Conservation (phyloP, 2,888 invertebrate genomes). For the Orthonychiurus folsomi region DNA sequence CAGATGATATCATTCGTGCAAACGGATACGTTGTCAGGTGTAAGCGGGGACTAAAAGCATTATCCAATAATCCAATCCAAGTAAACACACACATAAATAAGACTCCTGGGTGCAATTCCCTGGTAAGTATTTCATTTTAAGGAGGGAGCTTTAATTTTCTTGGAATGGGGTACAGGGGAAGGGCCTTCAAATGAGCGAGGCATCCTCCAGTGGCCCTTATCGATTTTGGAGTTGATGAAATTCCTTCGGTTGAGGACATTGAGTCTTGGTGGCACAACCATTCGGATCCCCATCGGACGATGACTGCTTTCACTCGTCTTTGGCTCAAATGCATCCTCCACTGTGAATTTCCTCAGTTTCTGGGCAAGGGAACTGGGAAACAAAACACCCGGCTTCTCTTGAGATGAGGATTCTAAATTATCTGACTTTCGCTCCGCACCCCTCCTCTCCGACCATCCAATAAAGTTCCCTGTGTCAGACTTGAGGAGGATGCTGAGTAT, state of each 20-base stretch:
- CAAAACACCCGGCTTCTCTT: neutral
- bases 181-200: neutral
- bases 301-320: neutral
- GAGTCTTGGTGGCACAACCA: neutral
- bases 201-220: neutral
- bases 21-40: too few species aligned
- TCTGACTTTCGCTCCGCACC: neutral
- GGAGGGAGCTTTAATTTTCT: neutral
- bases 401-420: neutral
- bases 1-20: too few species aligned
- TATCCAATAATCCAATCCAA: too few species aligned
- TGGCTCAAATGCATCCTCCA: neutral
- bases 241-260: neutral
- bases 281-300: neutral
- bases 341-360: neutral
- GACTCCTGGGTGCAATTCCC: too few species aligned
- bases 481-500: neutral
- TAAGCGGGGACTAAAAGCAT: too few species aligned
- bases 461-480: neutral
- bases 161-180: too few species aligned
- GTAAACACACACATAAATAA: too few species aligned
- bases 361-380: neutral
- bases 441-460: neutral
- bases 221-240: neutral
- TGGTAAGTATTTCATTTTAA: neutral